Base-by-base conservation (phyloP, 2,113 vertebrate species). In the Geothlypis trichas region DNA sequence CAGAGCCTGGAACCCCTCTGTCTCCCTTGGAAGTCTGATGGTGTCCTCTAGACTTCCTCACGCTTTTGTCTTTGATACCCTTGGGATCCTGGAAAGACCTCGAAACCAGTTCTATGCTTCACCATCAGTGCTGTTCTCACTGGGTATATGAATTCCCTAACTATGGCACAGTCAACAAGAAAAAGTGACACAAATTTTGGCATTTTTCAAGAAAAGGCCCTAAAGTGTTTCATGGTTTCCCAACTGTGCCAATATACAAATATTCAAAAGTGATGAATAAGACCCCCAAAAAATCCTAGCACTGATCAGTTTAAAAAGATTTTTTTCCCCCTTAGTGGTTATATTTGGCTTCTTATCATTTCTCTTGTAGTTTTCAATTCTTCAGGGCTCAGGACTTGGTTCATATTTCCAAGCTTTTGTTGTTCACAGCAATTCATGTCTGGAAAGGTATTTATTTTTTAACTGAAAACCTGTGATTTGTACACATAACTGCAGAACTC, bases 401-500 rank as follows among this genome's bases (percentile, higher is more conserved):
- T 91, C 20, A 22, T 10, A n/a, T 66, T 54, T 95, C 84, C 54
- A 93, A 46, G 13, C 4, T 72, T 90, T 89, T 81, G 35, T 80
- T 80, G 16, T 79, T 95, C 28, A 47, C 44, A 88, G n/a, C 14
- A 85, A 33, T 72, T 79, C 10, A 31, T 44, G 9, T 54, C 63
- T 80, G 33, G 44, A 84, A 86, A 86, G 31, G 27, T 65, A 49
- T 90, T 75, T 85, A 63, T 54, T 94, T 86, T 65, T 84, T 91
- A 87, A 73, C 66, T 79, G 74, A 85, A 95, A 94, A 89, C 28
- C 71, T 89, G 49, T 73, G 89, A 87, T 94, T 95, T 84, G 44
- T 30, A 72, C 69, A 67, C 57, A 44, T 67, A 71, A 87, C 17
- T 71, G 33, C 52, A 92, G 65, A 92, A 75, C 52, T 37, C 87